A percentile compares a stretch with the other conserved stretches of the same genome.
Conservation (phyloP, 2,113 vertebrate species). For the Brachyhypopomus occidentalis region DNA sequence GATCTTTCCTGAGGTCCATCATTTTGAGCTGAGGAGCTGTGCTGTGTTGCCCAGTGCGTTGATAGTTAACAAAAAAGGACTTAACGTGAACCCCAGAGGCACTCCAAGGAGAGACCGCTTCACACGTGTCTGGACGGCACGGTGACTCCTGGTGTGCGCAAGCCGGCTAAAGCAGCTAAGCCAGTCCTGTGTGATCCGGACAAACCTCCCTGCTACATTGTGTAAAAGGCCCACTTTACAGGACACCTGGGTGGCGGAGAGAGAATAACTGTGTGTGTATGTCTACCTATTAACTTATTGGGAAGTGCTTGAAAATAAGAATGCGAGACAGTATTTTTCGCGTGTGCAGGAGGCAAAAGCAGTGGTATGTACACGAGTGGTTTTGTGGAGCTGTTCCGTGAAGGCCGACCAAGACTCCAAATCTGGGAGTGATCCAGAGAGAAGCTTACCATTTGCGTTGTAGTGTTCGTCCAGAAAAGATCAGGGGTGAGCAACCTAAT, state of each 20-base stretch:
- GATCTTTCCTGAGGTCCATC: slow-evolving; percentile 14
- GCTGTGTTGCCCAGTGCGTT: slow-evolving; percentile 4
- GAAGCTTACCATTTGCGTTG: not conserved
- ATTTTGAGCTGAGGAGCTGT: slow-evolving; percentile 44
- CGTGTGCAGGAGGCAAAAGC: slow-evolving; percentile 4
- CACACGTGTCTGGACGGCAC: slow-evolving; percentile 24
- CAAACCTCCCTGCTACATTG: slow-evolving; percentile 37
- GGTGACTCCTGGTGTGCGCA: slow-evolving; percentile 31
- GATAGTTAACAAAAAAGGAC: slow-evolving; percentile 26
- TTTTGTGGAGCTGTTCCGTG: not conserved
- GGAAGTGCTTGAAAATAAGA: slow-evolving; percentile 67
- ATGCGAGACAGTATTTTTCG: not conserved
- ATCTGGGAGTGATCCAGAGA: not conserved
- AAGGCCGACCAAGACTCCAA: not conserved
- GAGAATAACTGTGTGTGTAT: slow-evolving; percentile 57
- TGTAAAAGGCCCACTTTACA: slow-evolving; percentile 18
- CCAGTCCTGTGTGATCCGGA: not conserved
- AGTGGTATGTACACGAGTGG: not conserved
- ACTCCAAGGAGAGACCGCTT: slow-evolving; percentile 24
- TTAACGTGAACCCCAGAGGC: slow-evolving; percentile 31
- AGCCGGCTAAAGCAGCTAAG: slow-evolving; percentile 7
- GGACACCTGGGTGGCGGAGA: slow-evolving; percentile 13
- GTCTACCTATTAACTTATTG: slow-evolving; percentile 76
- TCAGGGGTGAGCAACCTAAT: not conserved
- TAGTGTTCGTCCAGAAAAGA: not conserved